Base-by-base conservation (phyloP, 1,140 invertebrate genomes). In the Drosophila chauvacae region DNA sequence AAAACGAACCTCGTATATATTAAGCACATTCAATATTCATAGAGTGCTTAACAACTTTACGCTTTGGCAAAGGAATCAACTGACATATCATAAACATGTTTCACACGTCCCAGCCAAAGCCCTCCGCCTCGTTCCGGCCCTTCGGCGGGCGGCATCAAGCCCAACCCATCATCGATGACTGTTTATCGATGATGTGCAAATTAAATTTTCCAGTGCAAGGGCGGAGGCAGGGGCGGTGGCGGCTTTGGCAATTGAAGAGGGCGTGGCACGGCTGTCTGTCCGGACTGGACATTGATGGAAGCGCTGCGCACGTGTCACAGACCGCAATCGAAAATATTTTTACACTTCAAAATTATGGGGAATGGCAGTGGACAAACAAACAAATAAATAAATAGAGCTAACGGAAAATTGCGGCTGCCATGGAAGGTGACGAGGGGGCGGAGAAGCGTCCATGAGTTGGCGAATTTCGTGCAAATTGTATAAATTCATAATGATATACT, bases 101-200 rank as follows among this genome's bases (percentile, higher is more conserved):
- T 65, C 59, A 44, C 51, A 83, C 45, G 58, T 82, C 39, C 42
- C 64, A 41, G 37, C 10, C 47, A 30, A 10, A 48, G 33, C 18
- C n/a, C 35, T 26, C 37, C 28, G 20, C 18, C 59, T 35, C 23
- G 13, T 37, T 23, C 18, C 18, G 13, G 33, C 53, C 53, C 53
- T 57, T 26, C 5, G 39, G 56, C 11, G 9, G 62, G 28, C 10
- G 16, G 53, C 26, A n/a, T 16, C 53, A 63, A 45, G 10, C 28
- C 51, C 28, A 16, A 28, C 48, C 48, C 74, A 50, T 66, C 61
- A 63, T 48, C 47, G 80, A 63, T 55, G 41, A 80, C 72, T 83
- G 72, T 87, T 88, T 87, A 87, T 87, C 79, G 76, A 87, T 80
- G 83, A 83, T 87, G 83, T 87, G 83, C 76, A 87, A 87, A 87